Base-by-base conservation (phyloP, 2,888 invertebrate species). In the Apotomis betuletana region DNA sequence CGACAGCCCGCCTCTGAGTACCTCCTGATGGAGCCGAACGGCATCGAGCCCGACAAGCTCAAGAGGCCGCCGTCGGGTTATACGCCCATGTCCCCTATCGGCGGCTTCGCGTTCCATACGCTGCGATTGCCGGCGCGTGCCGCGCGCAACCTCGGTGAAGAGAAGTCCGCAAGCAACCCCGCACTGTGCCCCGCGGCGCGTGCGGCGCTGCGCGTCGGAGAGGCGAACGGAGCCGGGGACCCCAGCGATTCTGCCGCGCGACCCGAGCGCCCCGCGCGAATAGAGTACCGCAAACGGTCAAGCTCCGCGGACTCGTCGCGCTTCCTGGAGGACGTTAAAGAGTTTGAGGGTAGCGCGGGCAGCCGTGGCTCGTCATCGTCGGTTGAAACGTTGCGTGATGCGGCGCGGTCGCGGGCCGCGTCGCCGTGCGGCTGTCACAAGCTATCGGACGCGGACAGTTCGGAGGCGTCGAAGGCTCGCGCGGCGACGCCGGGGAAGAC, bases 301-400 rank as follows among this genome's bases (percentile, higher is more conserved):
- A 96, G 96, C 77, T 96, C 96, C 0, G 96, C 96, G 0, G 96
- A 96, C 83, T 96, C 96, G 0, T 95, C 96, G 2, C 94, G 96
- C 70, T 95, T 95, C 75, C 90, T 95, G 41, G 96, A 96, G 78
- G 94, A 94, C 67, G 87, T 90, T 0, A 94, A 95, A 57, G 95
- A 95, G 78, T 94, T 93, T 54, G 93, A 93, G 55, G 92, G 91
- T 4, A 90, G 92, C 72, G 89, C 90, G 36, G 87, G 86, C 3
- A 85, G 87, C 72, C 85, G 86, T 38, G 93, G 90, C 1, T 93
- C 93, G 0, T 87, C 90, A 5, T 92, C 93, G 1, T 94, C 94
- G 1, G 87, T 92, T 67, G 94, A 94, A 80, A 94, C 94, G 0
- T 81, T 94, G 59, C 86, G 94, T 4, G 90, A 92, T 75, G 84